phyloP scores from a whole-genome alignment of 2,113 vertebrate genomes.

The Colaptes auratus region DNA sequence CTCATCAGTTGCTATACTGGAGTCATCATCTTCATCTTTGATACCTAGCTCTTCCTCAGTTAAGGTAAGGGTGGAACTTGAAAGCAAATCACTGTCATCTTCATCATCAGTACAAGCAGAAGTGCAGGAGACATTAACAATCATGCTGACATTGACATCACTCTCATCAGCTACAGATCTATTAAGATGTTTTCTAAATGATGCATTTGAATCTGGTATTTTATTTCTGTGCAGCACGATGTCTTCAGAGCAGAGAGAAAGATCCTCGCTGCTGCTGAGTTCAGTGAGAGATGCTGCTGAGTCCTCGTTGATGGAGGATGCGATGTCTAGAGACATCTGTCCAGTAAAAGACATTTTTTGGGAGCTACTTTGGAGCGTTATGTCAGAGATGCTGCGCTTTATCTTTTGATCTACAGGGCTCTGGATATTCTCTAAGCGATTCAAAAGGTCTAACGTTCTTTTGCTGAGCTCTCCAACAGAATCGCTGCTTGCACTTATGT shows the following conservation, averaged over 20 bases:
- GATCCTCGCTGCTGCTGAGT: constrained; percentile 91
- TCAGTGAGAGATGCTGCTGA: constrained; percentile 90
- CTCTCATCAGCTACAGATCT: constrained; percentile 83
- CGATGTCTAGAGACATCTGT: constrained; percentile 73
- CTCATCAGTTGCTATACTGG: constrained; percentile 88
- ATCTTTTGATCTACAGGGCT: constrained; percentile 87
- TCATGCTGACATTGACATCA: constrained; percentile 94
- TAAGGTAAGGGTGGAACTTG: constrained; percentile 95
- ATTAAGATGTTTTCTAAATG: constrained; percentile 82
- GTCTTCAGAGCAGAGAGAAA: constrained; percentile 91
- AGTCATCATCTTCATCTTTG: constrained; percentile 87
- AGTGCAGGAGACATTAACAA: constrained; percentile 95
- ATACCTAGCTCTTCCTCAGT: constrained; percentile 94
- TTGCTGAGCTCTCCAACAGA: constrained; percentile 91
- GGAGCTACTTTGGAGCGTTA: constrained; percentile 86
- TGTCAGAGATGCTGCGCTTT: constrained; percentile 94
- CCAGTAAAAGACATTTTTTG: constrained; percentile 78
- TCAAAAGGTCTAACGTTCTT: constrained; percentile 92
- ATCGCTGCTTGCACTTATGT: constrained; percentile 79
- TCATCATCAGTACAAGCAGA: constrained; percentile 97
- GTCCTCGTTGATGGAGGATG: constrained; percentile 87
- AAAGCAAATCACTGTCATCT: constrained; percentile 96
- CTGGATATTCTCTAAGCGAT: constrained; percentile 94
- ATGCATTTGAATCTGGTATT: constrained; percentile 83
- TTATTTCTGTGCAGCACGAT: constrained; percentile 84